phyloP scores from a whole-genome alignment of 2,797 vertebrate genomes.

The Gymnopithys bicolor region DNA sequence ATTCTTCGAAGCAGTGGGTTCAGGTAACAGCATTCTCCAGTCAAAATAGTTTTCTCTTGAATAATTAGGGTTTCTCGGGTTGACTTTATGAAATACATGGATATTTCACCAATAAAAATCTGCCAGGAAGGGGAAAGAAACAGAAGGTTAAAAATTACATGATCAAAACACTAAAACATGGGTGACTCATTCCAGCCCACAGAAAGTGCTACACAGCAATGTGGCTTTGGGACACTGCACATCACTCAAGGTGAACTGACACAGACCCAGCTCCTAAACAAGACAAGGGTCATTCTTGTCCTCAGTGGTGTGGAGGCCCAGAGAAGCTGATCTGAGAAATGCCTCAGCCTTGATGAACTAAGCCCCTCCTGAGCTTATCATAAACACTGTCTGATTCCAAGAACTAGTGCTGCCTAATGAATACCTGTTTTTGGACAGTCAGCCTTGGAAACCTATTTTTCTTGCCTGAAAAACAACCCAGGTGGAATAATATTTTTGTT shows the following conservation, averaged over 20 bases:
- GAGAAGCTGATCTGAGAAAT: background rate
- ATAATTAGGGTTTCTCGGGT: slow-evolving; percentile 90
- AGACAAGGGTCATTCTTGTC: background rate
- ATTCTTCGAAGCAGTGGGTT: slow-evolving; percentile 94
- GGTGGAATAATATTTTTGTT: background rate
- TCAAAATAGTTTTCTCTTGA: slow-evolving; percentile 97
- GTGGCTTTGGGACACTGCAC: background rate
- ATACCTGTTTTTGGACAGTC: background rate
- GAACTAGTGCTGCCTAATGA: background rate
- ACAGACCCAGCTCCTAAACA: background rate
- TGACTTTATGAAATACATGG: slow-evolving; percentile 97
- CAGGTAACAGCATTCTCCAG: slow-evolving; percentile 97
- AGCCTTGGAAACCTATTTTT: background rate
- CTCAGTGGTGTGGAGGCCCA: background rate
- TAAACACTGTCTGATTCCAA: background rate
- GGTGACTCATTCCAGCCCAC: background rate
- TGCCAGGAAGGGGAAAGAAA: slow-evolving; percentile 59
- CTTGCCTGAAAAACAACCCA: background rate
- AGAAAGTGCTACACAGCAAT: background rate
- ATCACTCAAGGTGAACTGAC: background rate
- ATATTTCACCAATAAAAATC: slow-evolving; percentile 97
- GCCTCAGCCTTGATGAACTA: background rate
- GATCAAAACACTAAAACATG: background rate
- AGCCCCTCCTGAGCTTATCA: background rate
- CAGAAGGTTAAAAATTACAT: slow-evolving; percentile 12